These are phyloP conservation scores for Eonycteris spelaea DNA, from an alignment of 2,113 vertebrate genomes.

Conservation along the genomic window DNA sequence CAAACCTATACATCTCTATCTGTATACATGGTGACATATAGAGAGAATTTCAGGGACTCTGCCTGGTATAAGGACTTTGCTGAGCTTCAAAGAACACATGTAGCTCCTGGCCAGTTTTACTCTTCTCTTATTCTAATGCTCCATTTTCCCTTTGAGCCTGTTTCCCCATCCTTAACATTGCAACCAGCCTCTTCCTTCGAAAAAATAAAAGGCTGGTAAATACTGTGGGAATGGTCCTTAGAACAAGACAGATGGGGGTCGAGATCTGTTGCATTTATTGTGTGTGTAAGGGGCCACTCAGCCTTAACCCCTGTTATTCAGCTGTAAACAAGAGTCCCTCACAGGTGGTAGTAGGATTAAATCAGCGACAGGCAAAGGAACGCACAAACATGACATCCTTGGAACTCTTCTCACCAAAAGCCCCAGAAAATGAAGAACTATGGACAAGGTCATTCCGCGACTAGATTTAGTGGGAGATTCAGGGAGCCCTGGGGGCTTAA, in stretches of 20 bases:
- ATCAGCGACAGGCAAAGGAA: not conserved
- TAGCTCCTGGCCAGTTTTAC: not conserved
- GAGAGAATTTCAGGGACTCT: no score
- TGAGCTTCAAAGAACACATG: not conserved
- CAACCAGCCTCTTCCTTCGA: not conserved
- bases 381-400: not conserved
- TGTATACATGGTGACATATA: no score
- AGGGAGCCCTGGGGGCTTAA: not conserved
- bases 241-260: not conserved
- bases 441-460: no score
- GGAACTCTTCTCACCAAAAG: not conserved
- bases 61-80: not conserved
- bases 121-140: not conserved
- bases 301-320: not conserved
- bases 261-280: not conserved
- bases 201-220: not conserved
- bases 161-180: not conserved
- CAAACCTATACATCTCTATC: no score
- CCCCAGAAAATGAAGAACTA: not conserved
- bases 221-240: not conserved
- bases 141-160: not conserved
- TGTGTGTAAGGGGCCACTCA: not conserved
- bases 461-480: not conserved
- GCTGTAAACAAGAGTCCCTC: not conserved
- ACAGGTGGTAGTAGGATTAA: not conserved